A percentile compares a stretch with the other conserved stretches of the same genome.
phyloP scores from a whole-genome alignment of 1,140 invertebrate species.

The Adoxophyes honmai region DNA sequence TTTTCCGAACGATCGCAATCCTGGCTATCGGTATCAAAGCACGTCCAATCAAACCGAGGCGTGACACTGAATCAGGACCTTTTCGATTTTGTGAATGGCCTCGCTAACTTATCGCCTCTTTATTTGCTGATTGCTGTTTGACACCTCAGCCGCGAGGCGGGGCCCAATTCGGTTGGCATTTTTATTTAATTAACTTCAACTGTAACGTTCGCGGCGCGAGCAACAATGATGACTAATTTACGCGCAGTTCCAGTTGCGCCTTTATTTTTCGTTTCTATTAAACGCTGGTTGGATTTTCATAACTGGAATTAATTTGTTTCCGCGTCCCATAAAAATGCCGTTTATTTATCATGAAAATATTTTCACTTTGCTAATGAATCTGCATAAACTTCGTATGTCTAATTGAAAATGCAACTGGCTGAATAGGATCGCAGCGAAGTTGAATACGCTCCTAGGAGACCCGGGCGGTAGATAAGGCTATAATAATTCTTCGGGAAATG shows the following conservation, averaged over 20 bases:
- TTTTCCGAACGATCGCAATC: constrained; percentile 62
- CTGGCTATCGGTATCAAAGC: constrained; percentile 72
- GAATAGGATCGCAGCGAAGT: constrained; percentile 49
- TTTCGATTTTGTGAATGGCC: constrained; percentile 65
- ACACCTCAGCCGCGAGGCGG: constrained; percentile 45
- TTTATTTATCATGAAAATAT: constrained; percentile 18
- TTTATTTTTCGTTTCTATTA: constrained; percentile 33
- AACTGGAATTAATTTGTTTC: constrained; percentile 29
- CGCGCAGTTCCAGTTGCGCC: constrained; percentile 41
- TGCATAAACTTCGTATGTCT: constrained; percentile 23
- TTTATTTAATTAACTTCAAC: constrained; percentile 72
- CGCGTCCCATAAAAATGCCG: constrained; percentile 16
- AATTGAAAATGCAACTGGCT: constrained; percentile 61
- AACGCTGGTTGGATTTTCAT: constrained; percentile 24
- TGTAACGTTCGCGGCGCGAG: constrained; percentile 39
- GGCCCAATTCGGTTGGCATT: constrained; percentile 53
- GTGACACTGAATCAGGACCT: constrained; percentile 72
- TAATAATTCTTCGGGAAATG: constrained; percentile 71
- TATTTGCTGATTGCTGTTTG: constrained; percentile 71
- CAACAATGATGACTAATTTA: constrained; percentile 65
- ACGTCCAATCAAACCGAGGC: constrained; percentile 73
- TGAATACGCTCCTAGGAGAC: constrained; percentile 48
- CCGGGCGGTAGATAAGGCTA: constrained; percentile 58
- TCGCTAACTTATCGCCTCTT: constrained; percentile 70
- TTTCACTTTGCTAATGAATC: constrained; percentile 13